These are phyloP conservation scores for Pseudoips prasinana DNA, from an alignment of 2,888 invertebrate species.

Conservation along the genomic window DNA sequence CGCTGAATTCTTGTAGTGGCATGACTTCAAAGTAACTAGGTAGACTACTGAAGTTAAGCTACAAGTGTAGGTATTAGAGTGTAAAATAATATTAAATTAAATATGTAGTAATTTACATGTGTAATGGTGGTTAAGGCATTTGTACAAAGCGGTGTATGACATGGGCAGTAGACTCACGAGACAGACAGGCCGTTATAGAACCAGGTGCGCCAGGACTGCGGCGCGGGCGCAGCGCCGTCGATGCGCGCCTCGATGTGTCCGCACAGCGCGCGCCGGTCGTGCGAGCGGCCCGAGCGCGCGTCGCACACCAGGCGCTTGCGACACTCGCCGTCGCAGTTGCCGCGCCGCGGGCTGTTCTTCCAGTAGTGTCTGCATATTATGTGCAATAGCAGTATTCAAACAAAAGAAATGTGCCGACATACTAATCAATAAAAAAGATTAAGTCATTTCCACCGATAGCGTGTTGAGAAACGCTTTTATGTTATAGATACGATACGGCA, in stretches of 20 bases:
- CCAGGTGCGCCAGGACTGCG: conserved; percentile 93
- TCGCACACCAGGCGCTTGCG: conserved; percentile 93
- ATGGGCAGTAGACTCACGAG: conserved; percentile 86
- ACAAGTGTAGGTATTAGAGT: too few species aligned
- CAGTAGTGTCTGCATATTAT: conserved; percentile 92
- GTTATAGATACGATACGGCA: too few species aligned
- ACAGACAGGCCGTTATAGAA: conserved; percentile 92
- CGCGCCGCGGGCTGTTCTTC: conserved; percentile 93
- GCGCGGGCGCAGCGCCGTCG: conserved; percentile 85
- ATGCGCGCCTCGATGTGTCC: conserved; percentile 92
- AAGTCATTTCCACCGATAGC: too few species aligned
- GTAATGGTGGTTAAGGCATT: conserved; percentile 5
- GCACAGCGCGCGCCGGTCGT: conserved; percentile 91
- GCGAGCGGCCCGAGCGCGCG: conserved; percentile 92
- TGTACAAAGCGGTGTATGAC: conserved; percentile 19
- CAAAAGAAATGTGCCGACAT: neutral
- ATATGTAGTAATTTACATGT: too few species aligned
- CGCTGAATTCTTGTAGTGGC: too few species aligned
- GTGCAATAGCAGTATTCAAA: too few species aligned
- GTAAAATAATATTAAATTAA: too few species aligned
- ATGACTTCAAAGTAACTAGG: too few species aligned
- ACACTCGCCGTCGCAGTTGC: conserved; percentile 91
- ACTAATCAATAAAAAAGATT: neutral
- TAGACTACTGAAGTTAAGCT: too few species aligned
- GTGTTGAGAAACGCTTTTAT: too few species aligned